Evolutionary conservation across 1,140 invertebrate species (phyloP).

Genomic region (Apis cerana): DNA sequence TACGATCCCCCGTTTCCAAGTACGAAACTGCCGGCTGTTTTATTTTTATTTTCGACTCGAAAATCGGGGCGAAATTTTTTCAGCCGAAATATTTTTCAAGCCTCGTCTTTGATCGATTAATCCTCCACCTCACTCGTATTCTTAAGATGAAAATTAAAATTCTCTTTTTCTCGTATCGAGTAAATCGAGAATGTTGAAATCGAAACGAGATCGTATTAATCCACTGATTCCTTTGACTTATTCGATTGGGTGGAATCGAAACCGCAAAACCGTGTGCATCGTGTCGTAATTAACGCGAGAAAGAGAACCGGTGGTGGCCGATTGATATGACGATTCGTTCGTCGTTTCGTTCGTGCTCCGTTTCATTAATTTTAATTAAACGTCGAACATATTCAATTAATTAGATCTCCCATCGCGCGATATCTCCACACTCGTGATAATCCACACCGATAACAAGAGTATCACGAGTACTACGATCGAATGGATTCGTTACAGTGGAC

Average conservation of each 20-base stretch:
- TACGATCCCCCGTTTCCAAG: background rate
- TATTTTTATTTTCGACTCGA: conserved; percentile 14
- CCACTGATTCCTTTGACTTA: background rate
- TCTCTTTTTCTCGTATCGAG: too few species aligned
- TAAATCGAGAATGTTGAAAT: too few species aligned
- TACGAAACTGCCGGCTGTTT: conserved; percentile 25
- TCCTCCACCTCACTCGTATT: too few species aligned
- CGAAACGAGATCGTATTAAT: background rate
- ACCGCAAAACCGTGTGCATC: background rate
- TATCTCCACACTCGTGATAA: conserved; percentile 1
- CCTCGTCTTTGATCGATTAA: too few species aligned
- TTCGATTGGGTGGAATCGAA: background rate
- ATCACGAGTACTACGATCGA: background rate
- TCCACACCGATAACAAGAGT: background rate
- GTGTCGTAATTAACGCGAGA: conserved; percentile 3
- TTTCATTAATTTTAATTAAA: conserved; percentile 49
- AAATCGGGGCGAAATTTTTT: background rate
- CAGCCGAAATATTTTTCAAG: too few species aligned
- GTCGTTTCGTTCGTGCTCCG: background rate
- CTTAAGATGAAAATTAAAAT: too few species aligned
- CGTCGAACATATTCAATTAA: conserved; percentile 35
- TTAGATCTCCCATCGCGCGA: background rate
- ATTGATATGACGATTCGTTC: conserved; percentile 20
- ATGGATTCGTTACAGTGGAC: background rate
- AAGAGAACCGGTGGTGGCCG: background rate